Base-by-base conservation (phyloP, 2,888 invertebrate species). In the Nycteola revayana region DNA sequence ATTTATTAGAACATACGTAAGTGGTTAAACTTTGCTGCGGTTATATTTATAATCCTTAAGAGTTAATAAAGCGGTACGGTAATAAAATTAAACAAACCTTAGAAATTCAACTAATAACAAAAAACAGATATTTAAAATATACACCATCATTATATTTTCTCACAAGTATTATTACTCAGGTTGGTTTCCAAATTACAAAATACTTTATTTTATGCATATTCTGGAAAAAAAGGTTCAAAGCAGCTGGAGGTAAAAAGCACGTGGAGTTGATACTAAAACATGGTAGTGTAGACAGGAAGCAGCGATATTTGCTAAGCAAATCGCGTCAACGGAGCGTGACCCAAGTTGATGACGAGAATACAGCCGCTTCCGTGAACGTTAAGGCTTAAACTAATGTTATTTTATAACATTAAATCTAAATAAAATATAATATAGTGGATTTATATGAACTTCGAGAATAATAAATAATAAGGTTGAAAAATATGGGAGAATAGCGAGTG, bases 241-340 rank as follows among this genome's bases (percentile, higher is more conserved):
- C n/a, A n/a, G n/a, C n/a, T n/a, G n/a, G n/a, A n/a, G n/a, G n/a
- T 14, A 14, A 14, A 36, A 43, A 42, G 39, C 46, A 46, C 49
- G 51, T 59, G 52, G 49, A 52, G 42, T 42, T 51, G 32, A 36
- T 49, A 43, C 32, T 60, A 42, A 54, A 47, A 49, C 32, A 32
- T 44, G 22, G 34, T 32, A 34, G 48, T 56, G 54, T 51, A 52
- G 57, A 49, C 74, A 78, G 72, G 73, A 77, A 72, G 52, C 61
- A 46, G 38, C 39, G 49, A 61, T 70, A 67, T 76, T 79, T 77
- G 69, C 73, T 75, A 73, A 70, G 76, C 76, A 72, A 74, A 73
- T 67, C 68, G 75, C 74, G 70, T 78, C 68, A 65, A 55, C 67
- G 68, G 68, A 59, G 72, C 77, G 76, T 77, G 75, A 70, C 71